Base-by-base conservation (phyloP, 23 tunicate genomes). In the Styela clava region DNA sequence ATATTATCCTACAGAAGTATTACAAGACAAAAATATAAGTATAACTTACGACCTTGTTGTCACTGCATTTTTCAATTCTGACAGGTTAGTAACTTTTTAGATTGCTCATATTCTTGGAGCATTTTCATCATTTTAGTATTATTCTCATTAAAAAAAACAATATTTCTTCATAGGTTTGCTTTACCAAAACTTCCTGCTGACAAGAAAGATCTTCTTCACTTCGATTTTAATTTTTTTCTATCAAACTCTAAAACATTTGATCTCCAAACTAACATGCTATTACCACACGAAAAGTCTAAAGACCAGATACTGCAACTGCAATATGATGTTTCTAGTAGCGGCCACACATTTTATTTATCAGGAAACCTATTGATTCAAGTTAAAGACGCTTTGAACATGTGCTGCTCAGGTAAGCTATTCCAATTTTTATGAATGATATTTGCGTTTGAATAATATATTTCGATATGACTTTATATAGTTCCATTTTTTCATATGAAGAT, bases 41-140 rank as follows among this genome's bases (percentile, higher is more conserved):
- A 56, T 76, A 27, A 23, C 26, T 25, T 76, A 76, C 65, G 33
- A 76, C 16, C 64, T 76, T 23, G 81, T 24, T 0, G 64, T 44
- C 27, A 36, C 62, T 16, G 52, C 65, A 12, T 76, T 20, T 18
- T 25, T 52, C 1, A 76, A 20, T 12, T 35, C 81, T 27, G 64
- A 44, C 21, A 76, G 81, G 81, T 76, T 37, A 9, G 31, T 65
- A 24, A 3, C 18, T 56, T 20, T 56, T 18, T 56, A 56, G 18
- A 56, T 20, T 56, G n/a, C n/a, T n/a, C n/a, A n/a, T n/a, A n/a
- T n/a, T n/a, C n/a, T n/a, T n/a, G n/a, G n/a, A n/a, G n/a, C n/a
- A n/a, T n/a, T n/a, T n/a, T n/a, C n/a, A n/a, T n/a, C n/a, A n/a
- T n/a, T n/a, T n/a, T n/a, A n/a, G n/a, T n/a, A n/a, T n/a, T n/a